Evolutionary conservation across 1,140 invertebrate species (phyloP).

Genomic region (Eueides isabella): DNA sequence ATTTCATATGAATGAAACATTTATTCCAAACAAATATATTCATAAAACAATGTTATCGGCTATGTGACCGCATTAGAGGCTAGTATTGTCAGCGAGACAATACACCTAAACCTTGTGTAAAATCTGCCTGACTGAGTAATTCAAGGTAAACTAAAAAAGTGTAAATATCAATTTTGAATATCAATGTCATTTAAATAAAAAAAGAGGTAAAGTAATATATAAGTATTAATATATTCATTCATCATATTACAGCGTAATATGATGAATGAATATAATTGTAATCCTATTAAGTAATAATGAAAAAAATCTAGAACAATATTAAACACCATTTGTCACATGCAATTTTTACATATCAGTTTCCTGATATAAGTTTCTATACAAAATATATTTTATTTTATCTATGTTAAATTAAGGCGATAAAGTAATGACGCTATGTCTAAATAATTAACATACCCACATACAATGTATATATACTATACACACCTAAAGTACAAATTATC

Average conservation of each 20-base stretch:
- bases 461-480: background rate
- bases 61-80: conserved; percentile 11
- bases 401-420: too few species aligned
- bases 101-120: conserved; percentile 23
- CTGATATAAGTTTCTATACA: too few species aligned
- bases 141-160: conserved; percentile 24
- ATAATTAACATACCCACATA: too few species aligned
- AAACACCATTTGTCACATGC: too few species aligned
- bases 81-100: conserved; percentile 19
- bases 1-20: conserved; percentile 18
- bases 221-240: too few species aligned
- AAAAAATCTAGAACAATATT: too few species aligned
- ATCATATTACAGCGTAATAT: too few species aligned
- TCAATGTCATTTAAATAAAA: conserved; percentile 10
- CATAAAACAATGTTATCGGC: conserved; percentile 26
- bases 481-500: background rate
- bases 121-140: conserved; percentile 20
- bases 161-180: background rate
- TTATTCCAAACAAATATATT: conserved; percentile 12
- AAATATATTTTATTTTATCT: too few species aligned
- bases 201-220: background rate
- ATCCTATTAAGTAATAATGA: too few species aligned
- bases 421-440: too few species aligned
- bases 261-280: too few species aligned
- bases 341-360: too few species aligned